Percentiles rank a stretch among this genome's conserved stretches.
Conservation (phyloP, 2,888 invertebrate genomes). For the Nezara viridula region DNA sequence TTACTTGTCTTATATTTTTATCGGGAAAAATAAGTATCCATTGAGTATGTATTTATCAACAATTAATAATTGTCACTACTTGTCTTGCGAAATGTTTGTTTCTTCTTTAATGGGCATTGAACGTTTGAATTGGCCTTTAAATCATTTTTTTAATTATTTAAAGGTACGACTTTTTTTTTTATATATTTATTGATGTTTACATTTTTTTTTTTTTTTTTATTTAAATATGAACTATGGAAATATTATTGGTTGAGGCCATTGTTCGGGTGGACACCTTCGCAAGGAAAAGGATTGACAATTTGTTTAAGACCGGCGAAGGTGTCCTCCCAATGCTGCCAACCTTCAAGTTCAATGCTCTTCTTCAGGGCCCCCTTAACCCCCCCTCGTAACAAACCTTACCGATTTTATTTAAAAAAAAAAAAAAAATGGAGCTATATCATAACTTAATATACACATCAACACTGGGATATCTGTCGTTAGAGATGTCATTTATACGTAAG, state of each 20-base stretch:
- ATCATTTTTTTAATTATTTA: neutral
- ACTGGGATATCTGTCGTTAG: too few species aligned
- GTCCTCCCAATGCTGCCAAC: conserved; percentile 49
- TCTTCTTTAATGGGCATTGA: neutral
- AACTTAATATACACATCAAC: too few species aligned
- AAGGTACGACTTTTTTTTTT: too few species aligned
- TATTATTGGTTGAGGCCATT: conserved; percentile 35
- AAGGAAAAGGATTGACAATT: conserved; percentile 16
- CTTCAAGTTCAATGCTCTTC: conserved; percentile 51
- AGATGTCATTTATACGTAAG: too few species aligned
- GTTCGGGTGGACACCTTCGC: conserved; percentile 15
- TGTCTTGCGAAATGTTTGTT: too few species aligned
- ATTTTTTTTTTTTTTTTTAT: neutral
- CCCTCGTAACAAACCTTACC: neutral
- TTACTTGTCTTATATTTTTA: neutral
- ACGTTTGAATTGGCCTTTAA: neutral
- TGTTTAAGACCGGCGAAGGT: conserved; percentile 37
- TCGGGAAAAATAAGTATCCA: neutral
- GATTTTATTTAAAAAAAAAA: too few species aligned
- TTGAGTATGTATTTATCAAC: neutral
- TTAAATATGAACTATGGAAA: conserved; percentile 20
- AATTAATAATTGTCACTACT: neutral
- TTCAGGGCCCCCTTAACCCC: neutral
- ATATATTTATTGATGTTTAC: too few species aligned
- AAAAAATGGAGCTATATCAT: too few species aligned